Base-by-base conservation (phyloP, 2,888 invertebrate genomes). In the Agrochola macilenta region DNA sequence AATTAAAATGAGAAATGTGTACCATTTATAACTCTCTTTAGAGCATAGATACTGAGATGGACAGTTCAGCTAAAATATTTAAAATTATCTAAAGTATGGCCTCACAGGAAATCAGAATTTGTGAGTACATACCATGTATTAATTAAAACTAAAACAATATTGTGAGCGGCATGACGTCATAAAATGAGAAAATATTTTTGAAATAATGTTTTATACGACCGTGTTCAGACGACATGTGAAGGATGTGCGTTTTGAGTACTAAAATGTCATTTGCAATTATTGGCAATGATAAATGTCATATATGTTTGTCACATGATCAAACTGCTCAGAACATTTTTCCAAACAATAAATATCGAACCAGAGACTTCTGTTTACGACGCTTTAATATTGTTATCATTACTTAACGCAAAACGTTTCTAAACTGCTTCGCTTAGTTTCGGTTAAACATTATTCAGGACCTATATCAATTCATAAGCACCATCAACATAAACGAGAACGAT, bases 1-100 rank as follows among this genome's bases (percentile, higher is more conserved):
- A 71, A 79, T 88, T 88, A 87, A 87, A 85, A 80, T 88, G 89
- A 88, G 76, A 85, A 88, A 85, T 83, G 76, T 69, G 43, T 69
- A 76, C 63, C 83, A 87, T 85, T 85, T 80, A 65, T 71, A 84
- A 86, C 76, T 81, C 88, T 81, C 52, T 57, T 78, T 69, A 61
- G 39, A 17, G 23, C 43, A 69, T 63, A 69, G n/a, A 49, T 14
- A 20, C 64, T 60, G 65, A 17, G 73, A 79, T 54, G 46, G 61
- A 65, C 63, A 69, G 60, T 74, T 70, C n/a, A 35, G 26, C 52
- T 70, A 14, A 60, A 81, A 73, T 65, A 84, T 70, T 71, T 35
- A 68, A 52, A 79, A 23, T 65, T 49, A 43, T 60, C n/a, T 35
- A 63, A 69, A 20, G 9, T 17, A 46, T 14, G 35, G 49, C 0